Base-by-base conservation (phyloP, 2,113 vertebrate species). In the Cynocephalus volans region DNA sequence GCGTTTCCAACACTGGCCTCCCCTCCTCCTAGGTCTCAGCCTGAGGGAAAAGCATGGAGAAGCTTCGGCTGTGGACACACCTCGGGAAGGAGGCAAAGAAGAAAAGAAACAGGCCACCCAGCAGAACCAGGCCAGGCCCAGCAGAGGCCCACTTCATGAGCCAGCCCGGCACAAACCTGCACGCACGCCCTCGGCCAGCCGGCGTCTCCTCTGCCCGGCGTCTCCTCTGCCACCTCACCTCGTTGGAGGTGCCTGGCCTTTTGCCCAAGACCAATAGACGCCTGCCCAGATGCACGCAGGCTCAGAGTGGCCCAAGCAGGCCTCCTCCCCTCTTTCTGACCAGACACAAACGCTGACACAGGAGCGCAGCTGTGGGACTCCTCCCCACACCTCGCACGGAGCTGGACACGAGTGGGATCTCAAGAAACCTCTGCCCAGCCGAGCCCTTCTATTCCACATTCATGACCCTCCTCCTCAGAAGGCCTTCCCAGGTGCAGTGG, bases 151-250 rank as follows among this genome's bases (percentile, higher is more conserved):
- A 33, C 33, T 1, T 31, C 6, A 33, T 76, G 62, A 70, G 31
- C 24, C 75, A 12, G 13, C 26, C 70, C 45, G 31, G 26, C 14
- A 15, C 52, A 62, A 24, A 67, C 10, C 28, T 13, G 56, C 11
- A n/a, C 5, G 8, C 45, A 65, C 0, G 1, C 23, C 65, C 70
- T 48, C 1, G n/a, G 50, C 50, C 26, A 12, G 83, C 41, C 6
- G 3, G 62, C 4, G 0, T 19, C 52, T 26, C 36, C 69, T 4
- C 10, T 7, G 1, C 50, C 33, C 6, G 3, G 62, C 4, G 0
- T 19, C 52, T 26, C 36, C 69, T 4, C 10, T 7, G 1, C 50
- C 33, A n/a, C 52, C 11, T 52, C 24, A 5, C 84, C 4, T 81
- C 67, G 80, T 77, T 72, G 50, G 81, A 75, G n/a, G 14, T 8